These are phyloP conservation scores for Actinostola sp. DNA, from an alignment of 92 coral and sea anemone species.

Conservation along the genomic window DNA sequence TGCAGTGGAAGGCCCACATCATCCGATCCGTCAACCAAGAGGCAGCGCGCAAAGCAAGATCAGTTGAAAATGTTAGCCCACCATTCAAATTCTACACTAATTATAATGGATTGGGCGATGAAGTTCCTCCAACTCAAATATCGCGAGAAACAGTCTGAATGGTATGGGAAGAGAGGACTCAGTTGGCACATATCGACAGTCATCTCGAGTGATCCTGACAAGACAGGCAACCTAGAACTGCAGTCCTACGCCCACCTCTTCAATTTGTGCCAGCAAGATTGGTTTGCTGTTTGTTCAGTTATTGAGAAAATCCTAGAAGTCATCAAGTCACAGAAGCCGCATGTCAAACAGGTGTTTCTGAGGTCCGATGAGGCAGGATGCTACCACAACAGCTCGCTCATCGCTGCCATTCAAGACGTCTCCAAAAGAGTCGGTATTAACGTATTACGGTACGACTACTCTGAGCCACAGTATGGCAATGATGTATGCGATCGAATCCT, in stretches of 20 bases:
- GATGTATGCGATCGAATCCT: constrained; percentile 64
- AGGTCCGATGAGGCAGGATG: constrained; percentile 69
- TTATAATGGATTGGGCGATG: constrained; percentile 59
- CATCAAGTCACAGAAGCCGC: constrained; percentile 35
- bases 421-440: constrained; percentile 34
- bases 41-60: constrained; percentile 50
- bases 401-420: constrained; percentile 43
- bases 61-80: background rate
- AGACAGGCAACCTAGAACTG: constrained; percentile 34
- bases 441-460: constrained; percentile 48
- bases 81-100: constrained; percentile 28
- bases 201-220: constrained; percentile 13
- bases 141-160: constrained; percentile 11
- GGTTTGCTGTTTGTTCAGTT: constrained; percentile 65
- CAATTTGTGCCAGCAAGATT: constrained; percentile 68
- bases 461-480: constrained; percentile 70
- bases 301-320: constrained; percentile 49
- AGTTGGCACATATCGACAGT: constrained; percentile 50
- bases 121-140: constrained; percentile 39
- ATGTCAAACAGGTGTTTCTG: constrained; percentile 33
- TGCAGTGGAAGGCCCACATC: constrained; percentile 67
- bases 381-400: constrained; percentile 54
- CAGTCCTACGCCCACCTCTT: constrained; percentile 48
- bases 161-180: constrained; percentile 50
- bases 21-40: constrained; percentile 66